Evolutionary conservation across 2,888 invertebrate species (phyloP).

Genomic region (Dyspetes luteomarginatus): DNA sequence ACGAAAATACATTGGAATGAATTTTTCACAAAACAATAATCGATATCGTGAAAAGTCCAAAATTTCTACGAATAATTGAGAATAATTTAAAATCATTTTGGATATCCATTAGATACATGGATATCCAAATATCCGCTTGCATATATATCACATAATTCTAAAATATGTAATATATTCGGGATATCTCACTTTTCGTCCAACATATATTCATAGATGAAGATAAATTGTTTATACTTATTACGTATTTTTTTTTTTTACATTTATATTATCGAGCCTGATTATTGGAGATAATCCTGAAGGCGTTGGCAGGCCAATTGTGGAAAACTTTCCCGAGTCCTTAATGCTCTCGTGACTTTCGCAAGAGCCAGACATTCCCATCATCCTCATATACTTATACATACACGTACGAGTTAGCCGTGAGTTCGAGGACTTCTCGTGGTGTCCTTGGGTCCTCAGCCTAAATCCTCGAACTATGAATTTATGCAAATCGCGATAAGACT

Average conservation of each 20-base stretch:
- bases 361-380: slow-evolving; percentile 32
- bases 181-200: no score
- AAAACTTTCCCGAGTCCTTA: slow-evolving; percentile 50
- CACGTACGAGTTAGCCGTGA: slow-evolving; percentile 36
- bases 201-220: no score
- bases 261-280: background rate
- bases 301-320: slow-evolving; percentile 26
- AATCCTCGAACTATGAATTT: slow-evolving; percentile 82
- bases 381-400: slow-evolving; percentile 42
- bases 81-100: background rate
- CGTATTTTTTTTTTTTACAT: no score
- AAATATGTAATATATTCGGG: no score
- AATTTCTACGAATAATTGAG: background rate
- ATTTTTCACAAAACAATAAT: background rate
- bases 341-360: slow-evolving; percentile 7
- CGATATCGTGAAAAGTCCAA: background rate
- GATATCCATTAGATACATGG: no score
- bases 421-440: slow-evolving; percentile 67
- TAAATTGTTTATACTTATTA: no score
- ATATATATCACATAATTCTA: no score
- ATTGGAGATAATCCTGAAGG: slow-evolving; percentile 26
- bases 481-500: slow-evolving; percentile 83
- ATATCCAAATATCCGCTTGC: no score
- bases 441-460: slow-evolving; percentile 74
- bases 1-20: background rate